Conservation (phyloP, 1,140 invertebrate genomes). For the Panagrolaimus sp. region DNA sequence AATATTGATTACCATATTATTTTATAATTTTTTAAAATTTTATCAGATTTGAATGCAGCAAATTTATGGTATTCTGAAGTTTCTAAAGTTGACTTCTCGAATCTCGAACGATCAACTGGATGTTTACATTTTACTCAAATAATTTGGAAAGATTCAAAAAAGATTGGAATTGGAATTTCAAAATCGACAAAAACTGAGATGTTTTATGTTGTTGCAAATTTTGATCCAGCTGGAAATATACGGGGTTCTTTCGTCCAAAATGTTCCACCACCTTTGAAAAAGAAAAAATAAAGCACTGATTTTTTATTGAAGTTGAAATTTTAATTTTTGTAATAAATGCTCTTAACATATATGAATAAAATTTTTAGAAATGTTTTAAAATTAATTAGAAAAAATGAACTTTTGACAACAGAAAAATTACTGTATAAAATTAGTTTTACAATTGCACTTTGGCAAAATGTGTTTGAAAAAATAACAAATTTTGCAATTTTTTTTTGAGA, state of each 20-base stretch:
- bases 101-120: neutral
- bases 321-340: too few species aligned
- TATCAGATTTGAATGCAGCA: neutral
- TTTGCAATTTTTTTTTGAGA: too few species aligned
- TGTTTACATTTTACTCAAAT: conserved; percentile 20
- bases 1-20: neutral
- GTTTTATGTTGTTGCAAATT: conserved; percentile 5
- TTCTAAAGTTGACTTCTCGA: neutral
- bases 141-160: conserved; percentile 19
- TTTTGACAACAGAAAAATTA: too few species aligned
- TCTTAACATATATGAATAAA: too few species aligned
- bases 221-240: conserved; percentile 18
- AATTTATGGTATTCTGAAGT: conserved; percentile 13
- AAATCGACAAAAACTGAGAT: neutral
- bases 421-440: too few species aligned
- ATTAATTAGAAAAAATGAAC: too few species aligned
- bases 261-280: too few species aligned
- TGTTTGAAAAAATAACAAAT: too few species aligned
- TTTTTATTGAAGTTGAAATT: too few species aligned
- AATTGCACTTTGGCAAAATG: too few species aligned
- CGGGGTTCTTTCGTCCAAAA: neutral
- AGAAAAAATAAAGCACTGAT: too few species aligned
- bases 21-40: neutral
- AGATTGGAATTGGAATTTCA: conserved; percentile 18
- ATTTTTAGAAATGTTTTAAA: too few species aligned